phyloP scores from a whole-genome alignment of 2,797 vertebrate genomes.

The Vipera latastei region DNA sequence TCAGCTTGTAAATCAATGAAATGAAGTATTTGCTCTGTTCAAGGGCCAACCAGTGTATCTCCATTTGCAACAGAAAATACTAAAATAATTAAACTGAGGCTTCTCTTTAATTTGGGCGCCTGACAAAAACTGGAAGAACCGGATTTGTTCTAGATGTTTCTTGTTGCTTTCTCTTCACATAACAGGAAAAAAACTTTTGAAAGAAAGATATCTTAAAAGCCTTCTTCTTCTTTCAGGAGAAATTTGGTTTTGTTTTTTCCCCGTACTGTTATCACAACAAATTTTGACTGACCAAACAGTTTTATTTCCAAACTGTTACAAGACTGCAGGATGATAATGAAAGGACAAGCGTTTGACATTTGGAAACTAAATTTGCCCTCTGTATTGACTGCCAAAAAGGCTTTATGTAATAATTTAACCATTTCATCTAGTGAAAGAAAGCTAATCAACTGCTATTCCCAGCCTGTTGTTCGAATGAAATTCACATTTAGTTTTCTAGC shows the following conservation, averaged over 20 bases:
- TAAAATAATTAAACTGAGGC: background rate
- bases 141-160: background rate
- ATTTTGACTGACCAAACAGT: background rate
- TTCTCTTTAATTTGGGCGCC: background rate
- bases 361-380: background rate
- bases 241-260: background rate
- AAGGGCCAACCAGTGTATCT: background rate
- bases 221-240: background rate
- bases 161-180: background rate
- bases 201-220: background rate
- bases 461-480: background rate
- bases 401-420: background rate
- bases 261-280: background rate
- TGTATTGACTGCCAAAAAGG: background rate
- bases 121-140: background rate
- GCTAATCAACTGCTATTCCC: background rate
- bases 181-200: background rate
- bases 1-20: background rate
- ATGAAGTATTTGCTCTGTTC: background rate
- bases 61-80: background rate
- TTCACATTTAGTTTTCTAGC: background rate
- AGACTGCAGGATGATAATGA: background rate
- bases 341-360: background rate
- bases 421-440: background rate
- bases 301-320: background rate